Evolutionary conservation across 2,113 vertebrate genomes (phyloP), one percentile per base, ranked within the genome.

Genomic region (Cyrtonyx montezumae): DNA sequence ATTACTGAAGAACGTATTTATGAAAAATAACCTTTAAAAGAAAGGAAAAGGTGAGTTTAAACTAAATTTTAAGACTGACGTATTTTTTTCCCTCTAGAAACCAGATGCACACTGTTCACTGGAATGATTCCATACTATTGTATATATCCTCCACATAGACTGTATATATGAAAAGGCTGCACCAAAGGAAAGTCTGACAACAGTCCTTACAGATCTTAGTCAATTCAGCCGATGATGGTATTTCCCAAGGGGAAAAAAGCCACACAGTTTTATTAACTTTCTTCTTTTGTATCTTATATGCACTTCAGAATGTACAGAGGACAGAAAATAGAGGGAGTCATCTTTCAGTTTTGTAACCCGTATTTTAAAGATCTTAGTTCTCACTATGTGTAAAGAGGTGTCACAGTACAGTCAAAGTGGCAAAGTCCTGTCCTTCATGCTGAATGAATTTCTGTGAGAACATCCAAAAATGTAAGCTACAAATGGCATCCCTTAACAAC

Each of bases 211-310:
- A 45, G 56, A 51, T 68, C 37, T 51, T 79, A n/a, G 78, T 75
- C 61, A 32, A 1, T 59, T 59, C 85, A 79, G 61, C 68, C 83
- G 25, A 26, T 28, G 6, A 91, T 8, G 19, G 34, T 46, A 62
- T 91, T 88, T 95, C 90, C 87, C 75, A 93, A 70, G 12, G 40
- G 65, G 26, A 12, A 53, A 67, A 63, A 80, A 89, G 79, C 85
- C 37, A 74, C 42, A 84, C 36, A 40, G 25, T 28, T 58, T 8
- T 70, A 62, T 58, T 80, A 83, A 73, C 28, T 23, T 68, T 51
- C 58, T 66, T 75, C 26, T 79, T 87, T 65, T 42, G 55, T 69
- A 42, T 56, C 84, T 79, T 73, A 91, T 66, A 84, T 91, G n/a
- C 49, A 68, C 53, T 87, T 87, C 46, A 49, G 46, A 13, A 8